Base-by-base conservation (phyloP, 2,113 vertebrate species). In the Neotoma lepida region DNA sequence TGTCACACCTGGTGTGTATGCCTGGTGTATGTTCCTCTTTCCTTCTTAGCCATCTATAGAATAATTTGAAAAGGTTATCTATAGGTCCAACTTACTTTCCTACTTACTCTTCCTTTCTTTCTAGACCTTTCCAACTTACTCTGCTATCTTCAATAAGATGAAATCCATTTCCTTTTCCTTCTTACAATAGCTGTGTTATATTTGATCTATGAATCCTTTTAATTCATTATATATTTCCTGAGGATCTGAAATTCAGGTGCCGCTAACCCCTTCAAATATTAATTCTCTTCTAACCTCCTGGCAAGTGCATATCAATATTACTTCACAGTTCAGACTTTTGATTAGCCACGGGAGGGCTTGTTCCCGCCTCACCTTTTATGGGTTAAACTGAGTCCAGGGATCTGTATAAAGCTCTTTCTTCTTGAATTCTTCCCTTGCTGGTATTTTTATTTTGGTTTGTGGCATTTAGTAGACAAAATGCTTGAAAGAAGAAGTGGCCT, bases 121-220 rank as follows among this genome's bases (percentile, higher is more conserved):
- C 68, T 73, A 46, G 35, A 49, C 82, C 18, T 78, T n/a, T 94
- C 70, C 70, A 58, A 86, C 49, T 91, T 89, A 54, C 56, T 93
- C 88, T 70, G 30, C 66, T 96, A 58, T 80, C 90, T 84, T 94
- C 94, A 93, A 81, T 63, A 24, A 94, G 90, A 88, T 73, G 94
- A 96, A 97, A 93, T 84, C 63, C 58, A 15, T 78, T 90, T 95
- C 85, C 82, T 61, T 93, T 96, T 96, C 94, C 58, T 97, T 96
- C 90, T 89, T 94, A 94, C 64, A 77, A 46, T 56, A 94, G 87
- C 93, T 46, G 24, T 66, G 93, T 89, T 88, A 91, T 94, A 82
- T 87, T 95, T 97, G 89, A 96, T 89, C 71, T 94, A 61, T 92
- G 96, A 97, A 95, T 46, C 76, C 80, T 94, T 97, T 97, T 94